Conservation (phyloP, 2,888 invertebrate genomes). For the Arrhopalites spinosus region DNA sequence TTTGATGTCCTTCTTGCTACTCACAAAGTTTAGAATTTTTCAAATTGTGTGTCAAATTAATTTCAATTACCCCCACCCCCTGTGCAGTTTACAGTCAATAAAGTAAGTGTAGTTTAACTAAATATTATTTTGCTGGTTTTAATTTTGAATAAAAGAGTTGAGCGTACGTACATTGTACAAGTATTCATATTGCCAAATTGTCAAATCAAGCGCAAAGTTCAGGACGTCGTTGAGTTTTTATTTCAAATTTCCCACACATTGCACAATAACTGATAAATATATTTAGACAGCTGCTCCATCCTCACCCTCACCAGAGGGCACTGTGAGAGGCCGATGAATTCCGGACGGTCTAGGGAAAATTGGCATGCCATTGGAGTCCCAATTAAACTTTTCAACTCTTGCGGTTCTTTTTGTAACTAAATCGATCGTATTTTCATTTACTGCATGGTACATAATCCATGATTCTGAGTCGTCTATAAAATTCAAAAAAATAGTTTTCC, state of each 20-base stretch:
- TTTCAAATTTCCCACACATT: conserved; percentile 18
- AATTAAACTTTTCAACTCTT: conserved; percentile 9
- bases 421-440: neutral
- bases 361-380: neutral
- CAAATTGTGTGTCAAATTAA: too few relatives aligned
- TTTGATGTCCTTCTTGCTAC: too few relatives aligned
- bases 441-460: conserved; percentile 12
- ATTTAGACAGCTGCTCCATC: neutral
- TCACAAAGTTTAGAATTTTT: too few relatives aligned
- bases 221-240: neutral
- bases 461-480: conserved; percentile 5
- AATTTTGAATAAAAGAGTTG: too few relatives aligned
- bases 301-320: neutral
- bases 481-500: neutral
- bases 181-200: too few relatives aligned
- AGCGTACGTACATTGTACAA: too few relatives aligned
- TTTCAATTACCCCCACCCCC: too few relatives aligned
- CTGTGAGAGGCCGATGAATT: neutral
- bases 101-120: too few relatives aligned
- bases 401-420: neutral
- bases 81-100: too few relatives aligned
- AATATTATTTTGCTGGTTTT: too few relatives aligned
- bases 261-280: too few relatives aligned
- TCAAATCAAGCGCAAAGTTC: too few relatives aligned
- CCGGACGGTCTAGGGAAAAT: conserved; percentile 12